Base-by-base conservation (phyloP, 2,113 vertebrate genomes). In the Peromyscus leucopus region DNA sequence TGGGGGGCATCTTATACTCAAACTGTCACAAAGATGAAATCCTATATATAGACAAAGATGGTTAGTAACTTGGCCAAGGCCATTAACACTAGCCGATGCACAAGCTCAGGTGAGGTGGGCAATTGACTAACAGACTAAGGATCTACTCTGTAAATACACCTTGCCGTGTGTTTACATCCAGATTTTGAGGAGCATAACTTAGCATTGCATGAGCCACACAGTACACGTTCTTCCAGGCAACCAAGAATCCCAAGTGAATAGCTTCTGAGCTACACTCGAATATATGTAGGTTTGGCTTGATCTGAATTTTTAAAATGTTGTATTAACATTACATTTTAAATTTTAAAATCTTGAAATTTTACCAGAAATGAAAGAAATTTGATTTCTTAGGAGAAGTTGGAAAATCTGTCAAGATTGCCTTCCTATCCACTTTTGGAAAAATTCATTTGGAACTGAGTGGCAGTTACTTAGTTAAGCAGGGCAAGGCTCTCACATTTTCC, bases 291-390 rank as follows among this genome's bases (percentile, higher is more conserved):
- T 88, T 75, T 57, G 59, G 22, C 85, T 82, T 84, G 31, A 78
- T 9, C 28, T 31, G n/a, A 82, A 80, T 31, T 71, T 69, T 74
- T 55, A 33, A 36, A 86, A 78, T 19, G 80, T 61, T 83, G 4
- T 74, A 57, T 83, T 63, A 51, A 91, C 22, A 75, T 33, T 5
- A 24, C 39, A 21, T n/a, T 82, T 82, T 22, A n/a, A 82, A 42
- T 85, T 92, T 92, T 95, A 42, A 90, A 48, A 96, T 96, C 39
- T 36, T 72, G 51, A 89, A 13, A 46, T 85, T 55, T 80, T 72
- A 76, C 2, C 59, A 55, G 55, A 92, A 88, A 78, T 71, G 59
- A n/a, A 46, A 71, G 31, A 93, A 48, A 92, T 84, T 48, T 39
- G 17, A 0, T 71, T 93, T 71, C 57, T 46, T 39, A 55, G 59